Evolutionary conservation across 2,888 invertebrate genomes (phyloP).

Genomic region (Carterocephalus palaemon): DNA sequence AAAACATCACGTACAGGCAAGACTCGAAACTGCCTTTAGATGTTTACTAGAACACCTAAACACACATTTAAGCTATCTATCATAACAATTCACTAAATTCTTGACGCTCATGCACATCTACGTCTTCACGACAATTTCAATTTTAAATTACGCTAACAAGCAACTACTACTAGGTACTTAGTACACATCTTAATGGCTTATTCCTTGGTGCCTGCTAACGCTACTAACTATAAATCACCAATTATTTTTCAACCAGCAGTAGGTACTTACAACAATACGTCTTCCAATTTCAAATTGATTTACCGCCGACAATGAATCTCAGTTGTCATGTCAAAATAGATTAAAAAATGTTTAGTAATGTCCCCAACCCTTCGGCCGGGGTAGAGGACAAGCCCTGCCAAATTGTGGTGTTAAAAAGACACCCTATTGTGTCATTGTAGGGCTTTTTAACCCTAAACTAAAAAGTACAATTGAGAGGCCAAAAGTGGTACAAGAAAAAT

Average conservation of each 20-base stretch:
- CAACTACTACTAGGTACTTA: too few species aligned
- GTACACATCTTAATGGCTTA: too few species aligned
- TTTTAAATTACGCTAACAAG: too few species aligned
- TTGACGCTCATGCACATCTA: too few species aligned
- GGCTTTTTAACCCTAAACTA: conserved; percentile 73
- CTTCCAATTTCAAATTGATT: conserved; percentile 23
- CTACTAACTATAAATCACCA: conserved; percentile 2
- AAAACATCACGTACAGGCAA: too few species aligned
- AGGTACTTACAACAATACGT: conserved; percentile 8
- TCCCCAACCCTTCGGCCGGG: conserved; percentile 60
- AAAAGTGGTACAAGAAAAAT: conserved; percentile 36
- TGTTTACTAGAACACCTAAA: too few species aligned
- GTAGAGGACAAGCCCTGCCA: conserved; percentile 56
- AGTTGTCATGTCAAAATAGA: conserved; percentile 30
- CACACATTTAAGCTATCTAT: too few species aligned
- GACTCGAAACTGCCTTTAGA: too few species aligned
- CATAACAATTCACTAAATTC: too few species aligned
- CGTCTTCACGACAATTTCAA: too few species aligned
- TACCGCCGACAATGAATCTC: conserved; percentile 22
- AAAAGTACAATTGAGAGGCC: conserved; percentile 65
- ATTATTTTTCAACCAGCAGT: conserved; percentile 10
- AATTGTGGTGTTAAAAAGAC: conserved; percentile 72
- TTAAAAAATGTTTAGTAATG: conserved; percentile 33
- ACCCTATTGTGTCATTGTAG: conserved; percentile 64
- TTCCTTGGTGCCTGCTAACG: too few species aligned